These are phyloP conservation scores for Oryzias celebensis DNA, from an alignment of 2,113 vertebrate species.

Conservation along the genomic window DNA sequence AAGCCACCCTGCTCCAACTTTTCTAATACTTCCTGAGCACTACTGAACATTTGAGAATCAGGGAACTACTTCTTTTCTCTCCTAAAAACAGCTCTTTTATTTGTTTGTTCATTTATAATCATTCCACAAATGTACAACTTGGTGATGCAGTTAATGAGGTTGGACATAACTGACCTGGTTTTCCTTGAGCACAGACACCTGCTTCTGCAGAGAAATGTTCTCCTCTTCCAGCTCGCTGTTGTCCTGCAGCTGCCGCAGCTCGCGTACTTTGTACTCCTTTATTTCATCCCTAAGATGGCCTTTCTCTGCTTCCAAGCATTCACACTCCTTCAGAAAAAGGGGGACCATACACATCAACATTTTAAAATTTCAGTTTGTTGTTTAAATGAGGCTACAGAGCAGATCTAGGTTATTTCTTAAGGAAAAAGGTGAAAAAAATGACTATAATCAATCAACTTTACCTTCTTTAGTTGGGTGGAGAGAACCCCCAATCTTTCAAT, in stretches of 20 bases:
- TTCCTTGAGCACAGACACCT: conserved; percentile 82
- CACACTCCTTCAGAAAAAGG: conserved; percentile 73
- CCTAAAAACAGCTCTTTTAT: too few species aligned
- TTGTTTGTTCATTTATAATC: not conserved
- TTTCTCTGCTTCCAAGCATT: conserved; percentile 78
- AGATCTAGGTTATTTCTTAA: not conserved
- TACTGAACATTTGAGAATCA: too few species aligned
- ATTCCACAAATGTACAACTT: not conserved
- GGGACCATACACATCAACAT: not conserved
- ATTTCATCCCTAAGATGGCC: conserved; percentile 77
- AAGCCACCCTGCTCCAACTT: too few species aligned
- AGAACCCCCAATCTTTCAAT: conserved; percentile 72
- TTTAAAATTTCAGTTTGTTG: not conserved
- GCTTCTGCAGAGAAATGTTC: conserved; percentile 84
- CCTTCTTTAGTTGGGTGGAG: conserved; percentile 80
- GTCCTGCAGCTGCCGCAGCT: conserved; percentile 82
- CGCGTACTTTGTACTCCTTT: conserved; percentile 82
- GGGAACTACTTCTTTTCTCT: too few species aligned
- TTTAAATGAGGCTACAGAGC: not conserved
- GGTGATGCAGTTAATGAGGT: not conserved
- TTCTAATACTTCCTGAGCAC: too few species aligned
- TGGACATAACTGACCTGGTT: conserved; percentile 76
- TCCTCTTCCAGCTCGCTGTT: conserved; percentile 83
- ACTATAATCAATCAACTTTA: conserved; percentile 27
- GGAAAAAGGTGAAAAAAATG: not conserved